These are phyloP conservation scores for Lamprotornis superbus DNA, from an alignment of 2,113 vertebrate genomes.

Conservation along the genomic window DNA sequence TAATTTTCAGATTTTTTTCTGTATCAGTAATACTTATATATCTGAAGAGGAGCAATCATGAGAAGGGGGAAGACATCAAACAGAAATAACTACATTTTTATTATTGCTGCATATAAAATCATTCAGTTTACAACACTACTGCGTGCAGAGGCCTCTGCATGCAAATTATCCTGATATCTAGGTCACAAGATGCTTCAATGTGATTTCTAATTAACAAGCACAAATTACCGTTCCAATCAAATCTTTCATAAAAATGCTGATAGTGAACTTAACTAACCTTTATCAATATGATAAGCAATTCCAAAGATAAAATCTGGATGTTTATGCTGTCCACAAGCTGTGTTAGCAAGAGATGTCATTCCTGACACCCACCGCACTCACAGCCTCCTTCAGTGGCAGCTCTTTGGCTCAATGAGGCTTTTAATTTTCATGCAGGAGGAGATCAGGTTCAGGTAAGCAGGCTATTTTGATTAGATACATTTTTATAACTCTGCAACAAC, in stretches of 20 bases:
- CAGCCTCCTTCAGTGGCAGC: conserved; percentile 65
- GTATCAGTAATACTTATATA: not conserved
- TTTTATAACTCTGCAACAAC: not conserved
- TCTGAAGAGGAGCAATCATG: not conserved
- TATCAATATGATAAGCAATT: conserved; percentile 68
- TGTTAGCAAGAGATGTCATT: conserved; percentile 57
- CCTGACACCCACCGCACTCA: conserved; percentile 40
- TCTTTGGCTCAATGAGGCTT: conserved; percentile 71
- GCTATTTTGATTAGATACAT: not conserved
- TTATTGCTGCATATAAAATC: not conserved
- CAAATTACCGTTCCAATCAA: conserved; percentile 17
- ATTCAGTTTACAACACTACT: not conserved
- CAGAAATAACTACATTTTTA: not conserved
- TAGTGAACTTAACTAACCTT: conserved; percentile 70
- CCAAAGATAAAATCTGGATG: conserved; percentile 64
- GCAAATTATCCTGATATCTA: conserved; percentile 10
- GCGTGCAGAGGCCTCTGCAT: not conserved
- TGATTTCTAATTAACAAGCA: conserved; percentile 25
- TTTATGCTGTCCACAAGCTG: conserved; percentile 63
- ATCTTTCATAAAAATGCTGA: not conserved
- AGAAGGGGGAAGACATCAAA: not conserved
- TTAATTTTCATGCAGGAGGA: conserved; percentile 71
- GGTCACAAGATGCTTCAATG: not conserved
- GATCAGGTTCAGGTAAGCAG: conserved; percentile 68
- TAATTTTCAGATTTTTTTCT: conserved; percentile 30